Base-by-base conservation (phyloP, 2,113 vertebrate genomes). In the cat (Felis catus) region DNA sequence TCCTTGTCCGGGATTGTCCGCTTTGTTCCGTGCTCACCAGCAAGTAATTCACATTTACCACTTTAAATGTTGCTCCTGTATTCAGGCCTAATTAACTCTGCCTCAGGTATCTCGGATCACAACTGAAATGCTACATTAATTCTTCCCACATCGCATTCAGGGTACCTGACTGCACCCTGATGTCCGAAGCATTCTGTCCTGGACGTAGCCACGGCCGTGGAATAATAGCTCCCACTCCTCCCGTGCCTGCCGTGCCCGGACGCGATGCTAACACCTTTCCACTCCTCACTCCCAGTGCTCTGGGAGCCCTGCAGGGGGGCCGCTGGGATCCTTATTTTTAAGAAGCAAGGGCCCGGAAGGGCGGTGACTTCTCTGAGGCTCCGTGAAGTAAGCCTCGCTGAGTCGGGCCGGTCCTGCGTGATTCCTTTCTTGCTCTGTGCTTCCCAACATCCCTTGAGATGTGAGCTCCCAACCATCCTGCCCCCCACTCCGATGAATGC, bases 81-180 rank as follows among this genome's bases (percentile, higher is more conserved):
- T 91, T 91, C 90, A 85, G 70, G 96, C 9, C 97, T 45, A 9
- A 45, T 87, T 79, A 84, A 74, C 96, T 39, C 29, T 2, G 23
- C 82, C 36, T 11, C 25, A 1, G 71, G 29, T 3, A 1, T 71
- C 84, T 53, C 45, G 15, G 7, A 12, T 41, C 3, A 2, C 51
- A 13, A 33, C 48, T 13, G 70, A 39, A 70, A 21, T 0, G 5
- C 68, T 7, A 1, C 16, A 1, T 23, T 63, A 9, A 7, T 70
- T 70, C 61, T 63, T 45, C 73, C 68, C 63, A 23, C 16, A 0
- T 16, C 27, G 29, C 21, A 16, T n/a, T 55, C 29, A 7, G 31
- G 63, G 45, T 14, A 3, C 39, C 33, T 5, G 8, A 23, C 14
- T 7, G 29, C 53, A 73, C 21, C 19, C 36, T 4, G 7, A 0